Evolutionary conservation across 92 coral and sea anemone species (phyloP).

Genomic region (Parazoanthus swiftii): DNA sequence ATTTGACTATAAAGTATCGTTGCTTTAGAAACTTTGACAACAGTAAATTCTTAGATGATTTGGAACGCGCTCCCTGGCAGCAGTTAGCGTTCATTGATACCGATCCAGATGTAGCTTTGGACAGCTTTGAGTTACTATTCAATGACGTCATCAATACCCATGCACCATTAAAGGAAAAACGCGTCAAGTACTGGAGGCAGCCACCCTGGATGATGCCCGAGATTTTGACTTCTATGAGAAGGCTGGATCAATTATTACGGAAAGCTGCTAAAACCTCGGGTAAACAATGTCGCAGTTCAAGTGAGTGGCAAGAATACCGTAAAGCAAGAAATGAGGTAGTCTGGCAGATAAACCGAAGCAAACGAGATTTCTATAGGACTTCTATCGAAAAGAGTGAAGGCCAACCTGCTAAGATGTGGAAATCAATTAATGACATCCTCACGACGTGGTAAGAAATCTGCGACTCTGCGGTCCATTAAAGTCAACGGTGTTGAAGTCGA

Average conservation of each 20-base stretch:
- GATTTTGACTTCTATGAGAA: constrained; percentile 16
- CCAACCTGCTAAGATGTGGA: constrained; percentile 34
- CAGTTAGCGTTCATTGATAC: too few relatives aligned
- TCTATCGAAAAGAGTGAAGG: background rate
- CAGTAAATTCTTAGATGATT: too few relatives aligned
- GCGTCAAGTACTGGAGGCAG: constrained; percentile 11
- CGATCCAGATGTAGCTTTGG: background rate
- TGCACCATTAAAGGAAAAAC: constrained; percentile 28
- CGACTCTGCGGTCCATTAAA: too few relatives aligned
- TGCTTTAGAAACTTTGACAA: too few relatives aligned
- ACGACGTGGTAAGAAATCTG: too few relatives aligned
- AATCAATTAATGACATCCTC: background rate
- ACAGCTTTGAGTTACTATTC: constrained; percentile 3
- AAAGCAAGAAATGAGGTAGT: constrained; percentile 36
- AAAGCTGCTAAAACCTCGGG: background rate
- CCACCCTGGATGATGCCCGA: too few relatives aligned
- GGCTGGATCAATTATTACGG: constrained; percentile 1
- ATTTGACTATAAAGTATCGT: constrained; percentile 36
- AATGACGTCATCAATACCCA: constrained; percentile 6
- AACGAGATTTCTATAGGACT: constrained; percentile 17
- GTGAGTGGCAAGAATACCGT: background rate
- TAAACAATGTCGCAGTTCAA: too few relatives aligned
- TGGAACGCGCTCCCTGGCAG: background rate
- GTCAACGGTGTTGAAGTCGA: constrained; percentile 6
- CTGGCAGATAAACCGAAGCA: constrained; percentile 35